Conservation (phyloP, 2,797 vertebrate species). For the Mastacembelus armatus region DNA sequence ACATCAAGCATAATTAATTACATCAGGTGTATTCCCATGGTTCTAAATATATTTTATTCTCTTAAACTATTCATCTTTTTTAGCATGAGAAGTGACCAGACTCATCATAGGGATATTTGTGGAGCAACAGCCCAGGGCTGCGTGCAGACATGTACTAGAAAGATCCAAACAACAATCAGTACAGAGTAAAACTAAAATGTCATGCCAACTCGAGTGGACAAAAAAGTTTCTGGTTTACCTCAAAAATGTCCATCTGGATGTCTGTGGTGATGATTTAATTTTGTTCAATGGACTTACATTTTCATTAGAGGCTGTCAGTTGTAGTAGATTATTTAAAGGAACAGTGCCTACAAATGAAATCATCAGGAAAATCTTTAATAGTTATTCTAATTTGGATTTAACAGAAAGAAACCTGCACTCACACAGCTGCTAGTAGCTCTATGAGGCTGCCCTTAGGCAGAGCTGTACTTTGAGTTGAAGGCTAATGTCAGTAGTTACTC, state of each 20-base stretch:
- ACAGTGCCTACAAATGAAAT: background rate
- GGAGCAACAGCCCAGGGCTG: background rate
- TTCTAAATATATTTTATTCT: background rate
- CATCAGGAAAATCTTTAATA: background rate
- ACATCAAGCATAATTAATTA: background rate
- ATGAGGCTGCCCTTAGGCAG: too few species aligned
- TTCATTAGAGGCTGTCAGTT: too few species aligned
- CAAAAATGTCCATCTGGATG: background rate
- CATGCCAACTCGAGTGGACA: background rate
- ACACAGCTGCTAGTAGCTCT: too few species aligned
- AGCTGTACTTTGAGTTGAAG: too few species aligned
- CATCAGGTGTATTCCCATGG: constrained; percentile 3
- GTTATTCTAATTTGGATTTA: too few species aligned
- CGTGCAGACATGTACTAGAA: background rate
- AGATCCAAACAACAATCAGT: background rate
- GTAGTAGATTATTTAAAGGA: background rate
- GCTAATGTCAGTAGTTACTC: too few species aligned
- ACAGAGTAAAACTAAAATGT: background rate
- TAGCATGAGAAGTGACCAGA: background rate
- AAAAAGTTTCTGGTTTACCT: background rate
- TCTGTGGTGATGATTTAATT: background rate
- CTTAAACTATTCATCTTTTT: background rate
- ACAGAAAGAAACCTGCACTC: too few species aligned
- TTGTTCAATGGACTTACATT: too few species aligned
- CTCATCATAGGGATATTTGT: constrained; percentile 24